Conservation (phyloP, 2,888 invertebrate genomes). For the Linnaemya vulpina region DNA sequence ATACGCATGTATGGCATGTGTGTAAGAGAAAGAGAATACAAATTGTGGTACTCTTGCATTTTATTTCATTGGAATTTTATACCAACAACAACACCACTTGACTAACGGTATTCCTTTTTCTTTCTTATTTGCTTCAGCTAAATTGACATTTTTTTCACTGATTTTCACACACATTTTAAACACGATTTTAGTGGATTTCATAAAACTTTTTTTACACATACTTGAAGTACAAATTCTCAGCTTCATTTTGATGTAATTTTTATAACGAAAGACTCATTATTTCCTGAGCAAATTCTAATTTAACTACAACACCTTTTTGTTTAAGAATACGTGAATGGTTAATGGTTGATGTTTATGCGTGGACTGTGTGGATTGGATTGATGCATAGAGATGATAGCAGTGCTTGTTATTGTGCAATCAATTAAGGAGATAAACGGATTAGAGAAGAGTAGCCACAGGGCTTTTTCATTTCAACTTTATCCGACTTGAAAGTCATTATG, state of each 20-base stretch:
- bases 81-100: background rate
- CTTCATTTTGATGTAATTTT: slow-evolving; percentile 4
- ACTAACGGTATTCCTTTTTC: background rate
- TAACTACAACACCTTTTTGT: background rate
- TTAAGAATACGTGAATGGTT: background rate
- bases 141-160: background rate
- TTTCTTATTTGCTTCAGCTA: background rate
- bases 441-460: too few relatives aligned
- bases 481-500: too few relatives aligned
- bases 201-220: background rate
- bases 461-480: too few relatives aligned
- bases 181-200: too few relatives aligned
- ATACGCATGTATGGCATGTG: background rate
- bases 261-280: background rate
- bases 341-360: background rate
- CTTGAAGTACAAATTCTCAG: background rate
- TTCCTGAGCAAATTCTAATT: background rate
- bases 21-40: background rate
- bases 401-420: too few relatives aligned
- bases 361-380: background rate
- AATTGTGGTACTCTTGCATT: background rate
- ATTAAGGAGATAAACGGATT: too few relatives aligned
- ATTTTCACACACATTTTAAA: background rate
- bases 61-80: background rate
- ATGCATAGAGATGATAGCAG: background rate